phyloP scores from a whole-genome alignment of 2,888 invertebrate genomes.

The Cheilosia vernalis region DNA sequence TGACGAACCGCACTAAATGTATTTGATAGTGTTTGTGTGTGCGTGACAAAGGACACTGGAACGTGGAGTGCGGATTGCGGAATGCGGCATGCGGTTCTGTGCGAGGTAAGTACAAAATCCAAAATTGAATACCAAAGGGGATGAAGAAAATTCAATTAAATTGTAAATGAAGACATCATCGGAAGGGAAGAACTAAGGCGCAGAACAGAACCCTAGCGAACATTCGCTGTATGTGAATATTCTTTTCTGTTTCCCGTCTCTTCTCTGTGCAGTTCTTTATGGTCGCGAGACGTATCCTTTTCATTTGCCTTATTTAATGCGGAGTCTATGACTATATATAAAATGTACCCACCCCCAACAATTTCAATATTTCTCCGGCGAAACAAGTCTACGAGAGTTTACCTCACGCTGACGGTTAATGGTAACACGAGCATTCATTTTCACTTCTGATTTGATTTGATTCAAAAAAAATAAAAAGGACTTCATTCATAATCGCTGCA shows the following conservation, averaged over 20 bases:
- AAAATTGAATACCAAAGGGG: constrained; percentile 74
- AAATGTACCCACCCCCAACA: constrained; percentile 18
- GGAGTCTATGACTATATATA: constrained; percentile 6
- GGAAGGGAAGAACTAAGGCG: constrained; percentile 23
- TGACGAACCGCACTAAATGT: constrained; percentile 63
- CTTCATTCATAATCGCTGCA: constrained; percentile 59
- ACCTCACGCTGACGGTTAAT: background rate
- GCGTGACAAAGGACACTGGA: constrained; percentile 35
- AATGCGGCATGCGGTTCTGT: constrained; percentile 26
- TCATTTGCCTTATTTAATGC: constrained; percentile 22
- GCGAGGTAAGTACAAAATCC: constrained; percentile 71
- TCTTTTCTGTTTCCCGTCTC: constrained; percentile 37
- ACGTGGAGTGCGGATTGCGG: constrained; percentile 33
- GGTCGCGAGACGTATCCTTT: constrained; percentile 53
- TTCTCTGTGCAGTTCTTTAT: constrained; percentile 14
- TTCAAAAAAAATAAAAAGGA: constrained; percentile 47
- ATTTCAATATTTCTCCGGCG: constrained; percentile 42
- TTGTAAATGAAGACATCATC: constrained; percentile 76
- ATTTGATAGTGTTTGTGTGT: constrained; percentile 23
- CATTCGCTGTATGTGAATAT: constrained; percentile 33
- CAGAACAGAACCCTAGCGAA: constrained; percentile 49
- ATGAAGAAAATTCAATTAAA: constrained; percentile 76
- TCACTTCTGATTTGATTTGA: constrained; percentile 55
- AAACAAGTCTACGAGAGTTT: background rate
- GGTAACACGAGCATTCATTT: constrained; percentile 8